phyloP scores from a whole-genome alignment of 2,888 invertebrate species.

The Caenorhabditis sp. region DNA sequence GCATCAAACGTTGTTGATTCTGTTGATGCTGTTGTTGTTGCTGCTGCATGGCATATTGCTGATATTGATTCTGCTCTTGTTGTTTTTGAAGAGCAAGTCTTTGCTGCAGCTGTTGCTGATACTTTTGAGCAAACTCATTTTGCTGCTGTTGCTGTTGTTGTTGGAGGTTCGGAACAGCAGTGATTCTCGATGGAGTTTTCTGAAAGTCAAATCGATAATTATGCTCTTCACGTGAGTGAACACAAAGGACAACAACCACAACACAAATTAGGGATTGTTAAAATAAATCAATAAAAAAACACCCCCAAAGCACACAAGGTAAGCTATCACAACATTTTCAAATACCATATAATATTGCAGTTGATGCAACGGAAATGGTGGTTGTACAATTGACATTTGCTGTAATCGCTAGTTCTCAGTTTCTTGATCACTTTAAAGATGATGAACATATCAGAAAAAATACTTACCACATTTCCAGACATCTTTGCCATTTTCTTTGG shows the following conservation, averaged over 20 bases:
- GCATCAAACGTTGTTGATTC: conserved; percentile 2
- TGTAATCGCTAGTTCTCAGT: conserved; percentile 10
- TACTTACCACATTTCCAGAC: conserved; percentile 4
- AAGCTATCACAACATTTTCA: background rate
- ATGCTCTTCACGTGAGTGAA: conserved; percentile 1
- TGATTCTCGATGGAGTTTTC: conserved; percentile 31
- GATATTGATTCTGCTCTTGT: background rate
- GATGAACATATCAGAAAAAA: background rate
- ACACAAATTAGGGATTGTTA: background rate
- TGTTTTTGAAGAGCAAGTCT: too few species aligned
- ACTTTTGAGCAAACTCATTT: background rate
- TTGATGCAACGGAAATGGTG: conserved; percentile 36
- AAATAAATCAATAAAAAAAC: background rate
- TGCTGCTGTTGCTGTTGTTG: too few species aligned
- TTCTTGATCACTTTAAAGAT: background rate
- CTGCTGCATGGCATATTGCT: background rate
- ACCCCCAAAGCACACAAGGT: background rate
- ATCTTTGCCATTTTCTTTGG: conserved; percentile 1
- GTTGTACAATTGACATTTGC: conserved; percentile 46
- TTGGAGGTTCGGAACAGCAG: conserved; percentile 28
- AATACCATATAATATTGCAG: conserved; percentile 30
- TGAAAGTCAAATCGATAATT: conserved; percentile 9
- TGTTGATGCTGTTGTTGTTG: background rate
- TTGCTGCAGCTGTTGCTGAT: background rate
- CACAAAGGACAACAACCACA: background rate